Evolutionary conservation across 2,797 vertebrate genomes (phyloP), one percentile per base, ranked within the genome.

Genomic region (Antennarius maculatus): DNA sequence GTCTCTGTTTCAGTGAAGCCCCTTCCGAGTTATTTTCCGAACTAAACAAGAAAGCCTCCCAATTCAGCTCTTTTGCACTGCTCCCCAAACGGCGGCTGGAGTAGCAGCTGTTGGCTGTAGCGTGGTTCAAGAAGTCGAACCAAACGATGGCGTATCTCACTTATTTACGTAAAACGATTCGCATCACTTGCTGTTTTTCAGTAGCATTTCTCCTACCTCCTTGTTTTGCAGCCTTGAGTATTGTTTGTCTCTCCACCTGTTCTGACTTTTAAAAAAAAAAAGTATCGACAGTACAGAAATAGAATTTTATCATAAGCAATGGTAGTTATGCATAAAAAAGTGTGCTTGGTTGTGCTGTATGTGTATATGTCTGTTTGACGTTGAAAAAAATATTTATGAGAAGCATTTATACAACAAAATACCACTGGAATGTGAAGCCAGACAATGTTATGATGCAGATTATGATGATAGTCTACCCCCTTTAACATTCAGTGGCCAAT

Each of bases 381-480:
- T 92, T 83, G 72, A 77, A 80, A 86, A 89, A 90, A 90, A 82
- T 91, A 92, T 91, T 92, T 91, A 92, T 91, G 90, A 91, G 85
- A 88, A 92, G 90, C 91, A 93, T 93, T 92, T 93, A 93, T 93
- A 92, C 71, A 87, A 92, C 89, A 85, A 87, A 93, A 91, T 92
- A 93, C 93, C 93, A 94, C 93, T 94, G 93, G 93, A 94, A 94
- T 94, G 93, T 94, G 92, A 94, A 94, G 93, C 94, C 93, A 94
- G 93, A 94, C 88, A 89, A 90, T 92, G 91, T 93, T 92, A 88
- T 89, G 83, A 88, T 89, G 88, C 89, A 86, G 80, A 88, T 83
- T 86, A 79, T 86, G 85, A 90, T 88, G 85, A 88, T 92, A 89
- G 88, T 91, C 88, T 91, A 80, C 83, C 91, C 90, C 88, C 88